Percentiles rank a stretch among this genome's conserved stretches.
Conservation (phyloP, 2,888 invertebrate species). For the Dicranocentrus wangi region DNA sequence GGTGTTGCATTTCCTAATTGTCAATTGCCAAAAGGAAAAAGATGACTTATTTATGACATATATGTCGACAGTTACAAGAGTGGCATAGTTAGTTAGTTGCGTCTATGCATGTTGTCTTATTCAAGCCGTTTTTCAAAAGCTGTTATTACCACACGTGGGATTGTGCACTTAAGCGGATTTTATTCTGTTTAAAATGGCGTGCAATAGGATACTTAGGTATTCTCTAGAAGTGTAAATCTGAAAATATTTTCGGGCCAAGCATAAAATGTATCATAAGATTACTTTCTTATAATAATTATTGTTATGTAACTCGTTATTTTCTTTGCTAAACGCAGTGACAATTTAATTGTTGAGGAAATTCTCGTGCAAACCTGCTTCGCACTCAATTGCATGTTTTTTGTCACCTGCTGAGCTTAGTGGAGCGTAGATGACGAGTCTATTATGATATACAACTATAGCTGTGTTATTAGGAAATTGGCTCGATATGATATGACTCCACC, state of each 20-base stretch:
- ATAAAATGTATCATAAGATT: conserved; percentile 26
- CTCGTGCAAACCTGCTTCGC: background rate
- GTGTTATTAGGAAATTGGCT: conserved; percentile 19
- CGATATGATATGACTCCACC: conserved; percentile 43
- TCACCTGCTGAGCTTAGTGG: conserved; percentile 63
- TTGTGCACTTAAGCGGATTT: background rate
- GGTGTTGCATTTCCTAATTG: conserved; percentile 64
- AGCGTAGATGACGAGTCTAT: conserved; percentile 39
- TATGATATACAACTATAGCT: conserved; percentile 27
- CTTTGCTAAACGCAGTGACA: conserved; percentile 44
- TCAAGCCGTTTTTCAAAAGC: too few relatives aligned
- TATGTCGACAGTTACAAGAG: conserved; percentile 51
- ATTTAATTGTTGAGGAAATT: conserved; percentile 5
- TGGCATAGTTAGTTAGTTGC: background rate
- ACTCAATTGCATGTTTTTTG: conserved; percentile 22
- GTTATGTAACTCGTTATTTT: conserved; percentile 55
- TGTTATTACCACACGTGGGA: conserved; percentile 5
- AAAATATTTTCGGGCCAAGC: conserved; percentile 3
- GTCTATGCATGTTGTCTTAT: background rate
- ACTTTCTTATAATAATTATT: conserved; percentile 7
- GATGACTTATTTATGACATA: conserved; percentile 56
- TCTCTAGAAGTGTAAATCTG: background rate
- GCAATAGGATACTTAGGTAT: background rate
- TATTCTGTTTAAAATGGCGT: conserved; percentile 4
- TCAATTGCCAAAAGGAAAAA: conserved; percentile 62